Evolutionary conservation across 2,797 vertebrate species (phyloP).

Genomic region (Hypotaenidia okinawae): DNA sequence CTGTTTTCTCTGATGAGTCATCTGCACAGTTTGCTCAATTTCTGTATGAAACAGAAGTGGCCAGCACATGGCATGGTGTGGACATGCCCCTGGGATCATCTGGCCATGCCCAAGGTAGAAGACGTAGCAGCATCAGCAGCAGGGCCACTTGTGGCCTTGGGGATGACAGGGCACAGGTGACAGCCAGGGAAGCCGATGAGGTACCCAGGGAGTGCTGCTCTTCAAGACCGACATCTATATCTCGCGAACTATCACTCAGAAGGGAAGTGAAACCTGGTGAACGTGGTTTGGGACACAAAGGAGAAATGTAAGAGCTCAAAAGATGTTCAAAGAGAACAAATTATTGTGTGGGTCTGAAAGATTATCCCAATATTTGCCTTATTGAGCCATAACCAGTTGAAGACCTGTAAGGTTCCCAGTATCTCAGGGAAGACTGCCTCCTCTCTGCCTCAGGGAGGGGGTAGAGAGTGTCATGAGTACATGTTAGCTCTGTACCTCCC

Average conservation of each 20-base stretch:
- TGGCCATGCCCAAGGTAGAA: not conserved
- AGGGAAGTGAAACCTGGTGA: conserved; percentile 34
- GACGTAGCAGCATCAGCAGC: not conserved
- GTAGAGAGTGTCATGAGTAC: not conserved
- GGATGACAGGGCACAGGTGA: not conserved
- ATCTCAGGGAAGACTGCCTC: not conserved
- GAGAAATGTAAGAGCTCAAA: conserved; percentile 11
- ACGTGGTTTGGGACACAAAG: conserved; percentile 16
- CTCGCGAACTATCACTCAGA: conserved; percentile 26
- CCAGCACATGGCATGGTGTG: accelerated
- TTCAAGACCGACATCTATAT: not conserved
- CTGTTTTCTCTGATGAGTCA: not conserved
- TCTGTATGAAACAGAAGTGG: not conserved
- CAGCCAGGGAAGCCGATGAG: not conserved
- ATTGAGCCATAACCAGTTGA: not conserved
- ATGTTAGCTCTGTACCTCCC: not conserved
- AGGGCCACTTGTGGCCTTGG: not conserved
- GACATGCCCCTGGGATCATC: not conserved
- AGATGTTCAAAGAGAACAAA: not conserved
- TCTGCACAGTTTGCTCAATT: not conserved
- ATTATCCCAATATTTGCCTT: not conserved
- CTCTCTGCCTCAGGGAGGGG: not conserved
- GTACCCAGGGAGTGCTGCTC: not conserved
- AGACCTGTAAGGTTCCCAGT: not conserved
- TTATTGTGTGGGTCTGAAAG: not conserved